A percentile compares a stretch with the other conserved stretches of the same genome.
Evolutionary conservation across 1,140 invertebrate species (phyloP).

Genomic region (Phymorhynchus buccinoides): DNA sequence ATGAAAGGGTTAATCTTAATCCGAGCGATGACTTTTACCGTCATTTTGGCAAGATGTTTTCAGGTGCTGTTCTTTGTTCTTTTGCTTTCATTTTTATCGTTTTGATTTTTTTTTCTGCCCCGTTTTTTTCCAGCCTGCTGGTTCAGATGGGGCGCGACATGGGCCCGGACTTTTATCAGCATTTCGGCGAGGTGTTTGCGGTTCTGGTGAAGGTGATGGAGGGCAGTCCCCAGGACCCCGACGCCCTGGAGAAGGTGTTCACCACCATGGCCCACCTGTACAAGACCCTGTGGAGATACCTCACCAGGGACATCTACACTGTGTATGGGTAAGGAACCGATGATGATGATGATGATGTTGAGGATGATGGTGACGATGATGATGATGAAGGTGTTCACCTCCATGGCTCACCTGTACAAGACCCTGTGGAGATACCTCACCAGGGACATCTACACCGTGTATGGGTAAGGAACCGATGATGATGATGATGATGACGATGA

Average conservation of each 20-base stretch:
- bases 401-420: slow-evolving; percentile 91
- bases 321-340: slow-evolving; percentile 79
- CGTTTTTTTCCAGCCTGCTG: slow-evolving; percentile 79
- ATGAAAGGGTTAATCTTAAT: too few species aligned
- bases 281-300: slow-evolving; percentile 86
- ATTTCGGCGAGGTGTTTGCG: slow-evolving; percentile 83
- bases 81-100: background rate
- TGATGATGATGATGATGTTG: too few species aligned
- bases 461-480: too few species aligned
- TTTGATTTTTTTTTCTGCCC: too few species aligned
- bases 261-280: slow-evolving; percentile 89
- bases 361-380: too few species aligned
- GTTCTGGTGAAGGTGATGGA: slow-evolving; percentile 81
- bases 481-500: too few species aligned
- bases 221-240: slow-evolving; percentile 81
- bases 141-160: slow-evolving; percentile 89
- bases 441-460: too few species aligned
- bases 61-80: background rate
- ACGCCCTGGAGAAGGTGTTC: slow-evolving; percentile 87
- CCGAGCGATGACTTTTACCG: background rate
- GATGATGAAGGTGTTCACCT: slow-evolving; percentile 81
- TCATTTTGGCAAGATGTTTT: background rate
- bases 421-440: slow-evolving; percentile 75
- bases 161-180: slow-evolving; percentile 87
- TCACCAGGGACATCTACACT: slow-evolving; percentile 84